Evolutionary conservation across 53 echinoderm and acorn worm genomes (phyloP).

Genomic region (Hippasteria phrygiana): DNA sequence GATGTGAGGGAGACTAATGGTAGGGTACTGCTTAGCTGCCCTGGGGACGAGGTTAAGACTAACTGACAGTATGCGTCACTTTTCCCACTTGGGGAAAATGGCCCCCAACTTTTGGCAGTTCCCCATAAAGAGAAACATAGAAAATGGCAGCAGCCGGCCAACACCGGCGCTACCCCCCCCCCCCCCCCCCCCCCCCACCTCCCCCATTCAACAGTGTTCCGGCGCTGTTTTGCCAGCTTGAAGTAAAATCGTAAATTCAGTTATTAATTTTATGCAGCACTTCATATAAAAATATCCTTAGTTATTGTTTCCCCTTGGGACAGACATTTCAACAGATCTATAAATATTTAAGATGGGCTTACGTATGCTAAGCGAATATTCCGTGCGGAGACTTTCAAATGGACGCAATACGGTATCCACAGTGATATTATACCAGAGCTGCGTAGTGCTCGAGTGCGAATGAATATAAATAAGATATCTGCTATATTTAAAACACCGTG

Average conservation of each 20-base stretch:
- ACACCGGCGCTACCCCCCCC: too few species aligned
- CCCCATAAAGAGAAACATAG: too few species aligned
- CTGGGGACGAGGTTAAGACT: too few species aligned
- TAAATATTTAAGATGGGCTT: slow-evolving; percentile 5
- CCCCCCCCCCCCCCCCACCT: too few species aligned
- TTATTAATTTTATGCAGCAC: background rate
- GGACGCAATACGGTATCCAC: background rate
- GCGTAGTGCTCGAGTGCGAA: background rate
- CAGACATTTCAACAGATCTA: background rate
- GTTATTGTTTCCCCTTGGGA: background rate
- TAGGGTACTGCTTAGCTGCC: too few species aligned
- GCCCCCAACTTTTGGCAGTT: too few species aligned
- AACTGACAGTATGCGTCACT: too few species aligned
- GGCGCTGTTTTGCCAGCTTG: background rate
- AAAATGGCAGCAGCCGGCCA: too few species aligned
- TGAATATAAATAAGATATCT: background rate
- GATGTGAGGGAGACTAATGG: too few species aligned
- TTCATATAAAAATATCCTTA: background rate
- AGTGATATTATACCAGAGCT: background rate
- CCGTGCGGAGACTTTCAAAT: background rate
- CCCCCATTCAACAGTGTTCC: too few species aligned
- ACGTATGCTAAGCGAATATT: background rate
- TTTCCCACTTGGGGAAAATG: too few species aligned
- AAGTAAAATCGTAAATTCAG: too few species aligned
- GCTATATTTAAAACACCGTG: background rate